These are phyloP conservation scores for Mobula hypostoma DNA, from an alignment of 2,113 vertebrate species.

Conservation along the genomic window DNA sequence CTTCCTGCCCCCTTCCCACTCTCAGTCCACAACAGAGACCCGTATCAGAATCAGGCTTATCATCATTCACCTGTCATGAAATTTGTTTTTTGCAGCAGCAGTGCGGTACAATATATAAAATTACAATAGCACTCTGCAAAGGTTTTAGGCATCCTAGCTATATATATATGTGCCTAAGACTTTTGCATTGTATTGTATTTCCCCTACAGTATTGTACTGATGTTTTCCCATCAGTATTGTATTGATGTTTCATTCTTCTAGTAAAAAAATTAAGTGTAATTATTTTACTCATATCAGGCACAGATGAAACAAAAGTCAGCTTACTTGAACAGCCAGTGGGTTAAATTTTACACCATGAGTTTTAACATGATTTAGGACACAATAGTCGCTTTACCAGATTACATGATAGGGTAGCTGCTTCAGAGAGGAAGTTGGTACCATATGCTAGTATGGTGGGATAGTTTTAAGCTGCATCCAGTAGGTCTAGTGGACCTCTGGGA, in stretches of 20 bases:
- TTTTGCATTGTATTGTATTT: too few species aligned
- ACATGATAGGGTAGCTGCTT: not conserved
- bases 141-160: too few species aligned
- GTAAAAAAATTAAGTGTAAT: not conserved
- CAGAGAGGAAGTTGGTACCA: not conserved
- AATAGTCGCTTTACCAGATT: not conserved
- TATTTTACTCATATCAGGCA: not conserved
- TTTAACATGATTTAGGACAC: not conserved
- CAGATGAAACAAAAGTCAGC: not conserved
- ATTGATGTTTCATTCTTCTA: not conserved
- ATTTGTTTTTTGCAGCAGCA: too few species aligned
- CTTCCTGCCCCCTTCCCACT: too few species aligned
- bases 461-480: not conserved
- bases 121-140: too few species aligned
- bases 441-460: not conserved
- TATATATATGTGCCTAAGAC: too few species aligned
- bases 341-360: not conserved
- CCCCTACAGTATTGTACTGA: too few species aligned
- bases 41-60: too few species aligned
- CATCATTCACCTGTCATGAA: too few species aligned
- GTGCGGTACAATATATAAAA: too few species aligned
- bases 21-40: too few species aligned
- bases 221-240: too few species aligned
- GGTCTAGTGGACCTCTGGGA: not conserved
- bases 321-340: not conserved